phyloP scores from a whole-genome alignment of 2,113 vertebrate genomes.

The Halichoerus grypus region DNA sequence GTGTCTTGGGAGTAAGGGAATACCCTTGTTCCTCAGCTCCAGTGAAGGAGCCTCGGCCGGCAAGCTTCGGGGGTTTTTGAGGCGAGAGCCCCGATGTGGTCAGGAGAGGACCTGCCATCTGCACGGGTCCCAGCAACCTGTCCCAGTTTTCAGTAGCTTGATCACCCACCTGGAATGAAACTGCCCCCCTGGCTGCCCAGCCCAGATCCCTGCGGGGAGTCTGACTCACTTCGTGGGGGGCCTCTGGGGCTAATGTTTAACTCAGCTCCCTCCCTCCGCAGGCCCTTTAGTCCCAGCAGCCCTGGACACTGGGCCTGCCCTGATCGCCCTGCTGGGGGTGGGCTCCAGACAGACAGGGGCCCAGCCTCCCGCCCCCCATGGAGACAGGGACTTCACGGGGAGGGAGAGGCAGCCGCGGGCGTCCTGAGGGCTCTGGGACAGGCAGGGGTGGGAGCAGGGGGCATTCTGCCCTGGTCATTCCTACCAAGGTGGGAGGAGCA shows the following conservation, averaged over 20 bases:
- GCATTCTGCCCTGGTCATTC: neutral
- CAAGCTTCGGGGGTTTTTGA: neutral
- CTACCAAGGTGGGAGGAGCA: neutral
- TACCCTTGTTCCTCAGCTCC: accelerated
- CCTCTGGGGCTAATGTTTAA: constrained; percentile 77
- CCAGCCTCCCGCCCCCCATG: neutral
- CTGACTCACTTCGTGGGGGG: constrained; percentile 72
- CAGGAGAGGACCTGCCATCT: neutral
- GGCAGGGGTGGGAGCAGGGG: neutral
- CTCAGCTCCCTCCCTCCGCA: neutral
- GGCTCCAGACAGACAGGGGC: neutral
- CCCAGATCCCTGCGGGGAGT: constrained; percentile 49
- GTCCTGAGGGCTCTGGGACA: neutral
- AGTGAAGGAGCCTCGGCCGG: accelerated
- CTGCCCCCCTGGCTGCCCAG: constrained; percentile 30
- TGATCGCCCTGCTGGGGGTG: neutral
- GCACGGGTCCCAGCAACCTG: neutral
- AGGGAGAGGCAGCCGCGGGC: neutral
- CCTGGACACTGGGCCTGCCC: neutral
- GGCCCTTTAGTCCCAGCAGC: constrained; percentile 10
- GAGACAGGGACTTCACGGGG: accelerated
- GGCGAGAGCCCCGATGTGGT: neutral
- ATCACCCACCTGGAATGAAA: constrained; percentile 68
- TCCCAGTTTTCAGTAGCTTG: constrained; percentile 39
- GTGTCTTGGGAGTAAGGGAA: neutral